Conservation (phyloP, 2,888 invertebrate genomes). For the Dynastes hyllus region DNA sequence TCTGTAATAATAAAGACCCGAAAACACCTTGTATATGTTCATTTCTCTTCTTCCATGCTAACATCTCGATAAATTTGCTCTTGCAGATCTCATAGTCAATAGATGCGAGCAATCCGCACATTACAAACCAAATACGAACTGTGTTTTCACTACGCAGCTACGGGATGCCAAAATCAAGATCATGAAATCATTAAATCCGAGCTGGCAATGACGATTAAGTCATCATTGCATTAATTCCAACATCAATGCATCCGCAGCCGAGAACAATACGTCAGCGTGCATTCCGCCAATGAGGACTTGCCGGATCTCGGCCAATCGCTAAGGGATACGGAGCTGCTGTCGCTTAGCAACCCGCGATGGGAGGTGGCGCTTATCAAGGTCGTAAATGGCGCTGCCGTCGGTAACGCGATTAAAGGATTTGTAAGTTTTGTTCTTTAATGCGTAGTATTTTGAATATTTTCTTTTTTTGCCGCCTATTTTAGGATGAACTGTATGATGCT, state of each 20-base stretch:
- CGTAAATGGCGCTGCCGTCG: constrained; percentile 59
- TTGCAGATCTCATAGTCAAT: constrained; percentile 73
- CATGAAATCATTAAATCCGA: constrained; percentile 80
- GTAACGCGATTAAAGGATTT: constrained; percentile 64
- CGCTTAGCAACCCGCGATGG: constrained; percentile 83
- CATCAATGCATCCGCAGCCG: constrained; percentile 75
- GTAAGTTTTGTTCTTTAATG: constrained; percentile 62
- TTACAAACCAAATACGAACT: constrained; percentile 77
- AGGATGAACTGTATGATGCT: constrained; percentile 64
- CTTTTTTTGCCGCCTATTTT: not conserved
- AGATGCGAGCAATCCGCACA: constrained; percentile 74
- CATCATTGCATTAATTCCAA: constrained; percentile 75
- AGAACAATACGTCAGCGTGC: constrained; percentile 63
- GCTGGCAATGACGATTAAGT: constrained; percentile 75
- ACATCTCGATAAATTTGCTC: too few relatives aligned
- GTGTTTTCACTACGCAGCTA: constrained; percentile 78
- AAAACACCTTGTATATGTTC: too few relatives aligned
- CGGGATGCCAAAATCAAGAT: too few relatives aligned
- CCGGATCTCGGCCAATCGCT: constrained; percentile 58
- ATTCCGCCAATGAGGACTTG: constrained; percentile 66
- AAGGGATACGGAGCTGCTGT: constrained; percentile 80
- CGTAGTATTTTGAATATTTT: too few relatives aligned
- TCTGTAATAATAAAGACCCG: too few relatives aligned
- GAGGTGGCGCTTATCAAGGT: constrained; percentile 77
- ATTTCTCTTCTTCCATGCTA: too few relatives aligned